These are phyloP conservation scores for Sebastolobus alascanus DNA, from an alignment of 2,797 vertebrate genomes.

Conservation along the genomic window DNA sequence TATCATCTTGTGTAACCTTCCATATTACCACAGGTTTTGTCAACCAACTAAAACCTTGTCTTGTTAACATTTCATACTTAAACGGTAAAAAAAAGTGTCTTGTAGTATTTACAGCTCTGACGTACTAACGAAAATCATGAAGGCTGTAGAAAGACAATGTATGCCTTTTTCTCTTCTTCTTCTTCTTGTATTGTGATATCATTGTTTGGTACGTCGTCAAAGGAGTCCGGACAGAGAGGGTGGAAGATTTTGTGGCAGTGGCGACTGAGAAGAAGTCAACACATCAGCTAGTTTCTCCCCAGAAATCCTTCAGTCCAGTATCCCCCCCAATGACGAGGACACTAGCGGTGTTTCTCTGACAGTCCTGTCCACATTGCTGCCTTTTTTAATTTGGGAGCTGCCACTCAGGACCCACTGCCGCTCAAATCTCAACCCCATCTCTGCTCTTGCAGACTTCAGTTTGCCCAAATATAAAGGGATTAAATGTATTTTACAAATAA, in stretches of 20 bases:
- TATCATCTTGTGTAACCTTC: conserved; percentile 44
- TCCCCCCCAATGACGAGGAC: not conserved
- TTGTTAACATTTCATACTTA: conserved; percentile 71
- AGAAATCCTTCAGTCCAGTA: not conserved
- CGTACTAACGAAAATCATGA: conserved; percentile 78
- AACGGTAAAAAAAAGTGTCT: conserved; percentile 76
- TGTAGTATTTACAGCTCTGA: conserved; percentile 81
- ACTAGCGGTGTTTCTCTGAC: not conserved
- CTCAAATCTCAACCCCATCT: conserved; percentile 50
- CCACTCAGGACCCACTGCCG: conserved; percentile 46
- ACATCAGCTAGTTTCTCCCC: not conserved
- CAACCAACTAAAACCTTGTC: conserved; percentile 69
- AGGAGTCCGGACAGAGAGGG: conserved; percentile 46
- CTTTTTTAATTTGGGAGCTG: conserved; percentile 24
- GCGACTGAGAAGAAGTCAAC: conserved; percentile 4
- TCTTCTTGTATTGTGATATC: conserved; percentile 76
- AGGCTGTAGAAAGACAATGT: conserved; percentile 78
- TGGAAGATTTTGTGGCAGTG: conserved; percentile 64
- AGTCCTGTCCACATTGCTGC: conserved; percentile 11
- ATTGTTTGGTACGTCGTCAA: conserved; percentile 79
- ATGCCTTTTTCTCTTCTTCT: conserved; percentile 67
- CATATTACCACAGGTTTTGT: conserved; percentile 51
- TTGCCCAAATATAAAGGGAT: conserved; percentile 86
- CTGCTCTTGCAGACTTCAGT: conserved; percentile 70
- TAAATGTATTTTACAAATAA: conserved; percentile 89